A percentile compares a stretch with the other conserved stretches of the same genome.
Conservation (phyloP, 2,113 vertebrate genomes). For the Candoia aspera region DNA sequence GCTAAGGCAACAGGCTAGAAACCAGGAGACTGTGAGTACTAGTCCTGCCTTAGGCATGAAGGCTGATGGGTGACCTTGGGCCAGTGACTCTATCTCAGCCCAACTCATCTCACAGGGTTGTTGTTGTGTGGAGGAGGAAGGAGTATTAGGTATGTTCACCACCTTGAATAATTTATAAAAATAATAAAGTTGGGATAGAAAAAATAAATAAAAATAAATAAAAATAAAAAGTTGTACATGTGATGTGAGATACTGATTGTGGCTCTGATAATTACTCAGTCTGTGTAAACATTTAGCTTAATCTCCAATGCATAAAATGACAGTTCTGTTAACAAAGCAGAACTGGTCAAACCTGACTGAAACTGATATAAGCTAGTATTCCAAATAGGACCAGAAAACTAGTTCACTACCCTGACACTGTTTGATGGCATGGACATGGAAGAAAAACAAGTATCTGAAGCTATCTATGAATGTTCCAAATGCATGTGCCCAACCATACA, state of each 20-base stretch:
- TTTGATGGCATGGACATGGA: background rate
- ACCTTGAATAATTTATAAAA: too few relatives aligned
- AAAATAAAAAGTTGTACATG: too few relatives aligned
- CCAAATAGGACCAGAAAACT: background rate
- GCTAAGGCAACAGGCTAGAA: too few relatives aligned
- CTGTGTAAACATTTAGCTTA: background rate
- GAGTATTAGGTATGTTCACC: too few relatives aligned
- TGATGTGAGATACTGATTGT: background rate
- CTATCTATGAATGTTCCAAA: background rate
- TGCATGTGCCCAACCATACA: background rate
- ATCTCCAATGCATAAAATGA: background rate
- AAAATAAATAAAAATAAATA: too few relatives aligned
- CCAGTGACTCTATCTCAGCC: too few relatives aligned
- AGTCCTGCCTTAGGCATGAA: too few relatives aligned
- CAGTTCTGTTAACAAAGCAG: background rate
- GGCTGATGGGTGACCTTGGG: too few relatives aligned
- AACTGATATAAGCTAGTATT: background rate
- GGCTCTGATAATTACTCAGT: background rate
- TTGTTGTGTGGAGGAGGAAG: too few relatives aligned
- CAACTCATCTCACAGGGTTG: too few relatives aligned
- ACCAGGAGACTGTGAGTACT: too few relatives aligned
- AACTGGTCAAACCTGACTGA: background rate
- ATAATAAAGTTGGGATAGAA: too few relatives aligned
- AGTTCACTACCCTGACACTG: background rate
- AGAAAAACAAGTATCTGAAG: background rate